Conservation (phyloP, 2,888 invertebrate species). For the Phaedon cochleariae region DNA sequence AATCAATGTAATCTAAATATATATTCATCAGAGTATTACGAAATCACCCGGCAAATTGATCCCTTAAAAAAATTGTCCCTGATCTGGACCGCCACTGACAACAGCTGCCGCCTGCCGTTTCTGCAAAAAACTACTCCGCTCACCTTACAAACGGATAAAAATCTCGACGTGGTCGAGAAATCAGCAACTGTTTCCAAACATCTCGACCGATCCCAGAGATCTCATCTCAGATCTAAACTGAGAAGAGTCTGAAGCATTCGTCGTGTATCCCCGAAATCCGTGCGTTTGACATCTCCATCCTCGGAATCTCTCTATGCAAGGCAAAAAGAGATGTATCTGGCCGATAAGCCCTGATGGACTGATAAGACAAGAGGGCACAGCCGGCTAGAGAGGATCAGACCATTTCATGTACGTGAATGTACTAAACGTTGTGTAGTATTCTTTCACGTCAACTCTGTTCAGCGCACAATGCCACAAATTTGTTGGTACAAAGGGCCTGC, state of each 20-base stretch:
- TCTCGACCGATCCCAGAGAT: constrained; percentile 29
- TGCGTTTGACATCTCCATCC: constrained; percentile 63
- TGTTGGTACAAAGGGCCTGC: constrained; percentile 47
- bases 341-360: constrained; percentile 54
- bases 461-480: constrained; percentile 53
- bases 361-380: constrained; percentile 54
- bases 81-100: constrained; percentile 1
- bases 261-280: constrained; percentile 35
- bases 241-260: neutral
- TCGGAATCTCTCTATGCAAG: constrained; percentile 49
- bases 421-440: constrained; percentile 43
- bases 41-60: too few species aligned
- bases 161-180: constrained; percentile 19
- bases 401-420: constrained; percentile 31
- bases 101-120: neutral
- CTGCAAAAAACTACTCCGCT: neutral
- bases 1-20: too few species aligned
- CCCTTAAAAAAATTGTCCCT: neutral
- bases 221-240: constrained; percentile 26
- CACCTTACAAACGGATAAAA: constrained; percentile 13
- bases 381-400: constrained; percentile 42
- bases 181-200: constrained; percentile 39
- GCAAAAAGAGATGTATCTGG: constrained; percentile 61
- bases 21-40: too few species aligned
- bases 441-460: constrained; percentile 53